Conservation (phyloP, 1,140 invertebrate species). For the Micrasema minimum region DNA sequence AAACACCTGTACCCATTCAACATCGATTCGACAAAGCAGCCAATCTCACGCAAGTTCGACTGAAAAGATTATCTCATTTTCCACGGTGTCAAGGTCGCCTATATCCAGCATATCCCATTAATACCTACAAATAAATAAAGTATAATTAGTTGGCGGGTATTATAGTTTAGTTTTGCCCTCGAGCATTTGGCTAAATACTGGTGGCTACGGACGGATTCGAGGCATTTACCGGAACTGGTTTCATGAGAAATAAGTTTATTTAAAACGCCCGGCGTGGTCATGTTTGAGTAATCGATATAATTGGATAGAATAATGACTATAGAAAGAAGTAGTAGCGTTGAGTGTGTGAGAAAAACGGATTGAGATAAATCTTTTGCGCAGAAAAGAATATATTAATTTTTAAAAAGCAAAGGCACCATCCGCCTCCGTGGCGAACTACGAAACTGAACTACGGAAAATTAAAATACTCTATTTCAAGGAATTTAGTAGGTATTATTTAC, state of each 20-base stretch:
- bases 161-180: not conserved
- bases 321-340: not conserved
- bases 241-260: not conserved
- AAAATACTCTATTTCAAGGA: too few species aligned
- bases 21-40: too few species aligned
- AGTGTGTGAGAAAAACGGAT: slow-evolving; percentile 6
- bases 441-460: too few species aligned
- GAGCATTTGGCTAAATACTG: not conserved
- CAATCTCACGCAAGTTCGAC: too few species aligned
- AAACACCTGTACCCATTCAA: too few species aligned
- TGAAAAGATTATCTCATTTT: not conserved
- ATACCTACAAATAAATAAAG: not conserved
- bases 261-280: not conserved
- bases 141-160: not conserved
- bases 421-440: too few species aligned
- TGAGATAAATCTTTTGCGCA: slow-evolving; percentile 13
- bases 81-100: not conserved
- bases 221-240: slow-evolving; percentile 6
- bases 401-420: too few species aligned
- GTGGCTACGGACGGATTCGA: not conserved
- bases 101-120: not conserved
- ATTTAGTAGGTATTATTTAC: too few species aligned
- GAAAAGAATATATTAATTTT: too few species aligned
- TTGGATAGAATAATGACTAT: slow-evolving; percentile 9
- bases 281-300: slow-evolving; percentile 28